A percentile compares a stretch with the other conserved stretches of the same genome.
Evolutionary conservation across 2,888 invertebrate species (phyloP).

Genomic region (Pyrgus malvae): DNA sequence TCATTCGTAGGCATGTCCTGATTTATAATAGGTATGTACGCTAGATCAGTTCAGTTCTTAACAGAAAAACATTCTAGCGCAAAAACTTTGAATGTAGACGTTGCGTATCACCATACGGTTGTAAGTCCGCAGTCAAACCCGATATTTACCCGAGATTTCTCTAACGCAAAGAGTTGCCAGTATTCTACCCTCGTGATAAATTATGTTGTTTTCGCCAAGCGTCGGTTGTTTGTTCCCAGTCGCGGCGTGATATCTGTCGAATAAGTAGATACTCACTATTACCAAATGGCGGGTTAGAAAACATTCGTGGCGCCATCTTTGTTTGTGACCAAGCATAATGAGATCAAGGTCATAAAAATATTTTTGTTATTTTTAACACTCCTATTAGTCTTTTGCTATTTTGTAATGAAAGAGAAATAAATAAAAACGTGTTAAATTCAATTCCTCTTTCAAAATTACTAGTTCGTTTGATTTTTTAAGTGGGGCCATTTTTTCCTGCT

Average conservation of each 20-base stretch:
- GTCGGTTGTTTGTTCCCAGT: constrained; percentile 59
- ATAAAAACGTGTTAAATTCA: too few species aligned
- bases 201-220: constrained; percentile 77
- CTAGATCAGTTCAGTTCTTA: too few species aligned
- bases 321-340: constrained; percentile 48
- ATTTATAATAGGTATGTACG: too few species aligned
- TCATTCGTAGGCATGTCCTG: too few species aligned
- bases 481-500: not conserved
- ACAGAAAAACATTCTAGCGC: too few species aligned
- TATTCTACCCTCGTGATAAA: constrained; percentile 75
- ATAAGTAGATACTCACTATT: constrained; percentile 26
- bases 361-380: not conserved
- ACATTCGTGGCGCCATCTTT: constrained; percentile 50
- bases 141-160: not conserved
- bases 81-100: not conserved
- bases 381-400: too few species aligned
- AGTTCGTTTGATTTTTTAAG: not conserved
- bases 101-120: not conserved
- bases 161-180: constrained; percentile 55
- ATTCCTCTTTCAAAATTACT: not conserved
- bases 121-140: not conserved
- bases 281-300: constrained; percentile 26
- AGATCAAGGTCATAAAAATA: constrained; percentile 30
- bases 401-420: too few species aligned
- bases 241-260: constrained; percentile 42